Percentiles rank a stretch among this genome's conserved stretches.
phyloP scores from a whole-genome alignment of 2,113 vertebrate species.

The Bubo scandiacus region DNA sequence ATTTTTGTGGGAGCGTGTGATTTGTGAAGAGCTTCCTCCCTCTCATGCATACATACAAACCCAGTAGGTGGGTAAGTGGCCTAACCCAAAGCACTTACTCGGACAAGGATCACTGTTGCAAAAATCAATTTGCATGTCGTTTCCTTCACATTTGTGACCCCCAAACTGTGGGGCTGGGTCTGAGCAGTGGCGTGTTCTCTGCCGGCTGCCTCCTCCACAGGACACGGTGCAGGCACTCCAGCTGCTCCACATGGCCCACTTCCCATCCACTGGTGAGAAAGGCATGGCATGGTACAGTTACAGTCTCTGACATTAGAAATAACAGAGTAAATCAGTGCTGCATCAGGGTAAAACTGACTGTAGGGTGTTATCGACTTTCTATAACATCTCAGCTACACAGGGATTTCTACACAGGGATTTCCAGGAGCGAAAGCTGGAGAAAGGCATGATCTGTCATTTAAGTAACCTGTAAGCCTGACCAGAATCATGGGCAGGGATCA shows the following conservation, averaged over 20 bases:
- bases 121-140: slow-evolving; percentile 86
- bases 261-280: slow-evolving; percentile 86
- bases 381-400: neutral
- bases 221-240: slow-evolving; percentile 91
- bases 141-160: slow-evolving; percentile 89
- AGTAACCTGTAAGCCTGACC: neutral
- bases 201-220: slow-evolving; percentile 89
- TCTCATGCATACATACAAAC: accelerated
- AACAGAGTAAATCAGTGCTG: neutral
- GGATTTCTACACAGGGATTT: neutral
- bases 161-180: slow-evolving; percentile 84
- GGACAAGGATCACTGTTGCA: slow-evolving; percentile 94
- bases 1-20: neutral
- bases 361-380: neutral
- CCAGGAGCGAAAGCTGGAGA: neutral
- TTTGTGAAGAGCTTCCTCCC: neutral
- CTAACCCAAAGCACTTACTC: slow-evolving; percentile 72
- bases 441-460: neutral
- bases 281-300: neutral
- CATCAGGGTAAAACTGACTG: neutral
- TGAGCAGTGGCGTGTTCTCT: slow-evolving; percentile 86
- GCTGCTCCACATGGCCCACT: slow-evolving; percentile 88
- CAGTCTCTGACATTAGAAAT: neutral
- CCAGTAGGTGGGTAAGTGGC: accelerated
- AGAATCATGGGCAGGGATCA: neutral